Conservation (phyloP, 2,797 vertebrate species). For the Gallinago stenura region DNA sequence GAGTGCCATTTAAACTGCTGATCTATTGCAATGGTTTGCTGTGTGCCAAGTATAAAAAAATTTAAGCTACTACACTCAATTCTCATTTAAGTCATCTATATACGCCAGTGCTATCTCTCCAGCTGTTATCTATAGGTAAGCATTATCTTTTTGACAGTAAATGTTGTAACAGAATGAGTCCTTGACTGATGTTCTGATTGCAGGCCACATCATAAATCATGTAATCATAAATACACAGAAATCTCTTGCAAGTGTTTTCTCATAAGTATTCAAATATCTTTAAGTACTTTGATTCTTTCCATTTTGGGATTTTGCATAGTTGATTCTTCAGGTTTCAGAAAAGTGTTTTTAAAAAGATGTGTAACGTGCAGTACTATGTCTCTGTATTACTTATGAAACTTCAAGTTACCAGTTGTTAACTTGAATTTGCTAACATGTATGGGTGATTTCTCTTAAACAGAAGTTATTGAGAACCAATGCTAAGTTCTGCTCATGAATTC, state of each 20-base stretch:
- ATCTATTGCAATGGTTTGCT: neutral
- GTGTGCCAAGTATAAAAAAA: neutral
- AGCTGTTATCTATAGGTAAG: neutral
- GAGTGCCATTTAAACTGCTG: neutral
- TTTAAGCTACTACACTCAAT: neutral
- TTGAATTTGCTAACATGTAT: neutral
- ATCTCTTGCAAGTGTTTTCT: neutral
- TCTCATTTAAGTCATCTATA: neutral
- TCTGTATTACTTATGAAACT: neutral
- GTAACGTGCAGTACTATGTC: neutral
- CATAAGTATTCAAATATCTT: neutral
- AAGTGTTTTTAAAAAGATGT: neutral
- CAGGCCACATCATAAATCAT: neutral
- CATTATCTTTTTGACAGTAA: constrained; percentile 20
- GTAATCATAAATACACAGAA: neutral
- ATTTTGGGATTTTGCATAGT: neutral
- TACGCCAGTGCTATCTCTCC: neutral
- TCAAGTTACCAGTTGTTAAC: neutral
- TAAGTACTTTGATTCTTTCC: neutral
- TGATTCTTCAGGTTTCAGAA: neutral
- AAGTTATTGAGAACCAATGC: neutral
- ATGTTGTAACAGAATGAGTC: constrained; percentile 35
- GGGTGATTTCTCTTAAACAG: neutral
- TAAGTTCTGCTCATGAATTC: neutral
- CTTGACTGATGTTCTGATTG: constrained; percentile 21